Percentiles rank a stretch among this genome's conserved stretches.
phyloP scores from a whole-genome alignment of 1,140 invertebrate species.

The Solenopsis fugax region DNA sequence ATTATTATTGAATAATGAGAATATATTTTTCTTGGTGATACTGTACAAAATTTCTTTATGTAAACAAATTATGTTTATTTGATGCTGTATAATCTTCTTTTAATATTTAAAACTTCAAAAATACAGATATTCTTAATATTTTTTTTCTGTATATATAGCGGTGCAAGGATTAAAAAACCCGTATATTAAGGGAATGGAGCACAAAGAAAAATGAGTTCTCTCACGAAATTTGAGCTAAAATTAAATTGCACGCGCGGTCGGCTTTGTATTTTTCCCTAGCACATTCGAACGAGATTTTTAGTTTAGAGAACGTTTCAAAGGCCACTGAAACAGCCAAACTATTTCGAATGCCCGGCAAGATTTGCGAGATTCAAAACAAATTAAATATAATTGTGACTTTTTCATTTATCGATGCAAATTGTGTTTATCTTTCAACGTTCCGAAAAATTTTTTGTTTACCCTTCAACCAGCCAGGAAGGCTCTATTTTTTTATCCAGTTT shows the following conservation, averaged over 20 bases:
- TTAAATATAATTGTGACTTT: conserved; percentile 12
- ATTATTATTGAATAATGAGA: too few relatives aligned
- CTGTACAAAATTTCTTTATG: too few relatives aligned
- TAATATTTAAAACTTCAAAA: too few relatives aligned
- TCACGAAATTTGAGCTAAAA: conserved; percentile 10
- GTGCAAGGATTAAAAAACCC: neutral
- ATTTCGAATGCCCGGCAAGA: conserved; percentile 4
- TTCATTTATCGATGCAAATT: conserved; percentile 33
- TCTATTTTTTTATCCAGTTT: conserved; percentile 25
- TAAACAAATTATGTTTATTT: too few relatives aligned
- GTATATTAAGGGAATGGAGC: neutral
- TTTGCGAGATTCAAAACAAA: neutral
- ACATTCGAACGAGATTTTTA: neutral
- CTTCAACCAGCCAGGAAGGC: neutral
- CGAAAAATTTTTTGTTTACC: conserved; percentile 17
- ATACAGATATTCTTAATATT: too few relatives aligned
- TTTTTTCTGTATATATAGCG: too few relatives aligned
- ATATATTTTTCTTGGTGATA: too few relatives aligned
- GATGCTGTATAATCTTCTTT: too few relatives aligned
- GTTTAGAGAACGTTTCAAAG: neutral
- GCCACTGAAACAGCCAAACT: neutral
- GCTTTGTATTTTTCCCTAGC: conserved; percentile 1
- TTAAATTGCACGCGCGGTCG: neutral
- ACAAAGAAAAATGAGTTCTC: neutral
- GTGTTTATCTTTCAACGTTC: neutral